A percentile compares a stretch with the other conserved stretches of the same genome.
Evolutionary conservation across 2,888 invertebrate genomes (phyloP).

Genomic region (Drosophila putrida): DNA sequence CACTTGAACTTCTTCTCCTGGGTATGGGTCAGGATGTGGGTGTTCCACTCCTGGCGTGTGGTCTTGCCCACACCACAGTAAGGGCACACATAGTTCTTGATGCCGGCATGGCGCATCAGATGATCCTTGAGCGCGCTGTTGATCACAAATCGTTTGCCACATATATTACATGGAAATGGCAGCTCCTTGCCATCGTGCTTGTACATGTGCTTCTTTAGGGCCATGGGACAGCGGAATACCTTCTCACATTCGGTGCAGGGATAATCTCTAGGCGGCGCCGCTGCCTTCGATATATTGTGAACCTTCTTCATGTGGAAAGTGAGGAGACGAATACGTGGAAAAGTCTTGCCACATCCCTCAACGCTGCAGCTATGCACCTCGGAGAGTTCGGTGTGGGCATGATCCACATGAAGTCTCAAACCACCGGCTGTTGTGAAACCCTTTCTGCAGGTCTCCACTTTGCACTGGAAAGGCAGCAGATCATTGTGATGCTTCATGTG

Average conservation of each 20-base stretch:
- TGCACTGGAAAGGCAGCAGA: constrained; percentile 81
- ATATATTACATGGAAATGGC: constrained; percentile 83
- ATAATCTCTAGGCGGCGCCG: constrained; percentile 76
- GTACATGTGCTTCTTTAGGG: constrained; percentile 83
- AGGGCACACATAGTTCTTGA: constrained; percentile 84
- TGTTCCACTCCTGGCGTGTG: constrained; percentile 83
- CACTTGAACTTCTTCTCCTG: constrained; percentile 84
- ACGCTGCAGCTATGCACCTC: constrained; percentile 77
- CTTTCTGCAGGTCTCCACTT: constrained; percentile 78
- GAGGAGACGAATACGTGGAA: constrained; percentile 81
- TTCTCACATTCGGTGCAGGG: constrained; percentile 83
- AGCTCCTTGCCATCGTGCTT: constrained; percentile 83
- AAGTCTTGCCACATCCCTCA: constrained; percentile 79
- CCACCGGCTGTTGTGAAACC: constrained; percentile 82
- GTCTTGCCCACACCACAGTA: constrained; percentile 84
- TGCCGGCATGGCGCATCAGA: constrained; percentile 83
- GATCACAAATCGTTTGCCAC: constrained; percentile 83
- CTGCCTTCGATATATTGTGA: constrained; percentile 76
- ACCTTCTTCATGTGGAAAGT: constrained; percentile 81
- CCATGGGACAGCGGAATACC: constrained; percentile 83
- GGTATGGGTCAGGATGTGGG: constrained; percentile 83
- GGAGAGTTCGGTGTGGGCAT: constrained; percentile 81
- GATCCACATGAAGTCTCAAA: constrained; percentile 78
- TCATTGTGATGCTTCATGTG: constrained; percentile 84
- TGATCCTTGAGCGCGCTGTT: constrained; percentile 84